Conservation (phyloP, 2,888 invertebrate genomes). For the Acanthosepion lycidas region DNA sequence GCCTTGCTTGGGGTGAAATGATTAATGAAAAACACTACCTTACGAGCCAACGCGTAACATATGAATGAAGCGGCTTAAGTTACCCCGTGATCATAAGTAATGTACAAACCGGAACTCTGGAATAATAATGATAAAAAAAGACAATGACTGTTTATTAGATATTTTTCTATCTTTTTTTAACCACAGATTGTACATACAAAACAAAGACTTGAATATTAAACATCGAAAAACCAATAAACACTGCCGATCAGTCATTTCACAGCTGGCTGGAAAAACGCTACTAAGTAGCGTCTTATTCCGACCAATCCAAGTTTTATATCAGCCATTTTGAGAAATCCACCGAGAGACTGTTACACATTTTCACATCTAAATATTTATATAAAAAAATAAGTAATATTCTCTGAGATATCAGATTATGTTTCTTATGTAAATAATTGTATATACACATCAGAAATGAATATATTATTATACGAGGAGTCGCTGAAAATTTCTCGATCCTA, state of each 20-base stretch:
- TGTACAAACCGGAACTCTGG: not conserved
- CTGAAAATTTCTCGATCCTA: too few relatives aligned
- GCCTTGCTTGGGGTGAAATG: too few relatives aligned
- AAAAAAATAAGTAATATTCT: not conserved
- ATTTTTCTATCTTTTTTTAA: not conserved
- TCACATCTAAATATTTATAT: not conserved
- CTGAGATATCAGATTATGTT: not conserved
- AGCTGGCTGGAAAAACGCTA: not conserved
- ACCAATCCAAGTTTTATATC: not conserved
- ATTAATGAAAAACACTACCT: too few relatives aligned
- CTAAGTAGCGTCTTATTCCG: too few relatives aligned
- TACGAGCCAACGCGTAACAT: not conserved
- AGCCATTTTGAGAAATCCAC: not conserved
- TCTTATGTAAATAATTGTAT: not conserved
- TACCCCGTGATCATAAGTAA: conserved; percentile 11
- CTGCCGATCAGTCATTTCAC: not conserved
- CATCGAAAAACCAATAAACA: not conserved
- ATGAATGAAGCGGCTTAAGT: not conserved
- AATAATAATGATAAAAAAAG: not conserved
- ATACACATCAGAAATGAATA: not conserved
- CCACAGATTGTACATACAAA: not conserved
- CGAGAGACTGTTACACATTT: not conserved
- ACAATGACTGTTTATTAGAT: not conserved
- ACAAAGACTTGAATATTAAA: not conserved
- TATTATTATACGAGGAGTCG: not conserved